Evolutionary conservation across 2,113 vertebrate species (phyloP).

Genomic region (Nibea coibor): DNA sequence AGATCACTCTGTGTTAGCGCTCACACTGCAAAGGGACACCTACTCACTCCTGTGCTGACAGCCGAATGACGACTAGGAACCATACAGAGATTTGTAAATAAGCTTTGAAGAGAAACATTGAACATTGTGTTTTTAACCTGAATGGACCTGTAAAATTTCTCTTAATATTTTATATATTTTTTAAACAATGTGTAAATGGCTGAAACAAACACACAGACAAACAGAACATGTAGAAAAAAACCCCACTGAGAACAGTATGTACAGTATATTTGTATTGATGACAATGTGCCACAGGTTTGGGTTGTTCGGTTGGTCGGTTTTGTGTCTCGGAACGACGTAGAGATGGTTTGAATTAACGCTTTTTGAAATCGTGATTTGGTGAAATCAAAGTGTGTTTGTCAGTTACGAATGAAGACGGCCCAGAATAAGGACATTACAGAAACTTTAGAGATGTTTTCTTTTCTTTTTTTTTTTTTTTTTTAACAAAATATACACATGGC

Average conservation of each 20-base stretch:
- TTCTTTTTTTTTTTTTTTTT: neutral
- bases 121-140: conserved; percentile 73
- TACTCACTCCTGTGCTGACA: conserved; percentile 42
- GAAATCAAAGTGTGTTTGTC: neutral
- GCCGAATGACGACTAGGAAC: conserved; percentile 58
- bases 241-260: conserved; percentile 39
- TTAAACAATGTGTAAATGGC: conserved; percentile 66
- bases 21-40: conserved; percentile 1
- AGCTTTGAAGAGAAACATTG: conserved; percentile 54
- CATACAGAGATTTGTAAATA: conserved; percentile 75
- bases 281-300: conserved; percentile 57
- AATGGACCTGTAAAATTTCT: conserved; percentile 76
- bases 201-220: conserved; percentile 38
- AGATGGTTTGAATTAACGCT: neutral
- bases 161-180: conserved; percentile 79
- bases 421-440: neutral
- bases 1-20: neutral
- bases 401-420: neutral
- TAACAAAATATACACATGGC: neutral
- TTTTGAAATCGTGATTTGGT: conserved; percentile 16
- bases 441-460: neutral
- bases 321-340: neutral
- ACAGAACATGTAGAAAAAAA: neutral
- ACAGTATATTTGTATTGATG: conserved; percentile 52
- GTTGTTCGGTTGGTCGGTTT: conserved; percentile 13